Percentiles rank a stretch among this genome's conserved stretches.
These are phyloP conservation scores for Halcyon badia DNA, from an alignment of 2,797 vertebrate genomes.

Conservation along the genomic window DNA sequence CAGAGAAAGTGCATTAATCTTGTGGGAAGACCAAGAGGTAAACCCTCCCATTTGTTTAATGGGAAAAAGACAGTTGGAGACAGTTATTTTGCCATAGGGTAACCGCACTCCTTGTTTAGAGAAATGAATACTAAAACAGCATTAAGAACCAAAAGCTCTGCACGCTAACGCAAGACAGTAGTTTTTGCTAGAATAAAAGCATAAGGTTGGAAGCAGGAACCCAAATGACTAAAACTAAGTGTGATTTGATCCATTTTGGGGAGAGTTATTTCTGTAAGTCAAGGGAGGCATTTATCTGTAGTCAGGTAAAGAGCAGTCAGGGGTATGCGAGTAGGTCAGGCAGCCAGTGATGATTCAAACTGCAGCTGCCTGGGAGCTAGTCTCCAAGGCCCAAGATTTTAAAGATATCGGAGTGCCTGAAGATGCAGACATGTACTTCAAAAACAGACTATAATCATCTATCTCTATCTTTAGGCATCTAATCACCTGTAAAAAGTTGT, in stretches of 20 bases:
- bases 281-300: not conserved
- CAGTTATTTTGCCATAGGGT: conserved; percentile 33
- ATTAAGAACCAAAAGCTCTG: conserved; percentile 13
- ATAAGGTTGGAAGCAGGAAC: not conserved
- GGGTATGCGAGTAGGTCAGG: rapidly evolving
- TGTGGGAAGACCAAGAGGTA: conserved; percentile 44
- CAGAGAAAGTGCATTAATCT: conserved; percentile 71
- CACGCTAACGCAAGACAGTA: rapidly evolving
- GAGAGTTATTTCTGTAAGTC: not conserved
- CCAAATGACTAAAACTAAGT: conserved; percentile 9
- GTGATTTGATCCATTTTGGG: not conserved
- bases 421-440: not conserved
- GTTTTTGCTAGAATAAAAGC: conserved; percentile 38
- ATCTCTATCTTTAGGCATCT: not conserved
- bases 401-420: not conserved
- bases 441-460: not conserved
- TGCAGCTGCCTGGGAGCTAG: not conserved
- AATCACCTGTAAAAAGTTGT: not conserved
- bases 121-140: conserved; percentile 20
- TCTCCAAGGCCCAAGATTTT: not conserved
- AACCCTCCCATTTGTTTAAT: conserved; percentile 55
- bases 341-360: not conserved
- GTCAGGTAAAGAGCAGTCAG: not conserved
- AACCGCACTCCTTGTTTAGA: conserved; percentile 55
- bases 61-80: conserved; percentile 56